A percentile compares a stretch with the other conserved stretches of the same genome.
Evolutionary conservation across 2,797 vertebrate genomes (phyloP).

Genomic region (Macropodus opercularis): DNA sequence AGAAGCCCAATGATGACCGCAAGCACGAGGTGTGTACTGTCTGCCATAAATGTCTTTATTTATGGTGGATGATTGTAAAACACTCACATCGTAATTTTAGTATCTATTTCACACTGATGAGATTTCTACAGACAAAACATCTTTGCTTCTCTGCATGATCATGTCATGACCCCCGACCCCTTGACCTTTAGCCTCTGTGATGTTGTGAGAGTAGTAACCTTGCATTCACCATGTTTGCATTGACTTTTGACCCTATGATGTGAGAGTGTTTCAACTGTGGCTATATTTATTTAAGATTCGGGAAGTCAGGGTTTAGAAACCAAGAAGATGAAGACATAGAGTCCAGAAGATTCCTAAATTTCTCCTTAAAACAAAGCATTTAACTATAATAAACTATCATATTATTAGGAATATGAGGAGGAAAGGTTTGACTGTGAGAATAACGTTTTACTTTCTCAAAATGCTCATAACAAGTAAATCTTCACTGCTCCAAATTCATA

Average conservation of each 20-base stretch:
- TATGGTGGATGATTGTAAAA: neutral
- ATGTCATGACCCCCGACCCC: slow-evolving; percentile 25
- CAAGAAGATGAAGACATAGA: slow-evolving; percentile 5
- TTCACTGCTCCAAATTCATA: too few species aligned
- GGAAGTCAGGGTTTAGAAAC: slow-evolving; percentile 3
- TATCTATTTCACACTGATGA: slow-evolving; percentile 20
- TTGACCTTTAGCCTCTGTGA: slow-evolving; percentile 33
- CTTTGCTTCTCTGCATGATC: slow-evolving; percentile 33
- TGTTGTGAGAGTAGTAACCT: slow-evolving; percentile 5
- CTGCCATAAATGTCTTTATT: neutral
- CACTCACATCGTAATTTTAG: neutral
- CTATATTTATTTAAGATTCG: slow-evolving; percentile 34
- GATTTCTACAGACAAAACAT: slow-evolving; percentile 30
- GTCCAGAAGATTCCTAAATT: slow-evolving; percentile 29
- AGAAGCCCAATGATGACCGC: slow-evolving; percentile 90
- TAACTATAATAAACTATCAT: too few species aligned
- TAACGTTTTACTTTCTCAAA: neutral
- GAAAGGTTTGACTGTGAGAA: neutral
- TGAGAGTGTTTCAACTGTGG: slow-evolving; percentile 15
- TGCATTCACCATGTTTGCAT: slow-evolving; percentile 44
- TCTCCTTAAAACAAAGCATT: slow-evolving; percentile 3
- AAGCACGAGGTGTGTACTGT: slow-evolving; percentile 88
- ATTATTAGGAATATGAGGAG: neutral
- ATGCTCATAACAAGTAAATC: neutral
- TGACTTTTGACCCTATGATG: slow-evolving; percentile 39